Evolutionary conservation across 2,113 vertebrate species (phyloP).

Genomic region (Manacus vitellinus): DNA sequence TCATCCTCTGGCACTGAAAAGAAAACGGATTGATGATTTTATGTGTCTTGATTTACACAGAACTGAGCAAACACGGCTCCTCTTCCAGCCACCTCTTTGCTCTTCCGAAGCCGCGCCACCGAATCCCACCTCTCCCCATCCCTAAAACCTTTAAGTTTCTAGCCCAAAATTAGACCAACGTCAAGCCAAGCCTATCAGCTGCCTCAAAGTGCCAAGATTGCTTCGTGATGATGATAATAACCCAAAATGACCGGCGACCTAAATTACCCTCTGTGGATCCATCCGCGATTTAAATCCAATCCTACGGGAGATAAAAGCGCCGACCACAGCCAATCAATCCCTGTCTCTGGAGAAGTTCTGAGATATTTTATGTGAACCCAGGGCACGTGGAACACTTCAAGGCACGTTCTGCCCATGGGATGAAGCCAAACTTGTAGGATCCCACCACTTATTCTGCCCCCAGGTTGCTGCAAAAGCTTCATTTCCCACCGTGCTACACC

Average conservation of each 20-base stretch:
- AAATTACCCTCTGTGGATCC: background rate
- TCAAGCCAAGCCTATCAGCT: background rate
- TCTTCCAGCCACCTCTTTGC: background rate
- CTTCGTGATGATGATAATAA: background rate
- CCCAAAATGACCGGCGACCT: background rate
- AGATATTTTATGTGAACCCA: background rate
- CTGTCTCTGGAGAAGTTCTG: background rate
- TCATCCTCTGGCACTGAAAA: background rate
- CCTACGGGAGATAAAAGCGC: background rate
- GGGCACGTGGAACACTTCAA: too few species aligned
- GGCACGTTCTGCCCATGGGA: too few species aligned
- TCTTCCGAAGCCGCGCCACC: fast-evolving
- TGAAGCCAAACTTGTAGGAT: background rate
- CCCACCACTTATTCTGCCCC: background rate
- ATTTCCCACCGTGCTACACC: background rate
- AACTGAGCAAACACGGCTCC: background rate
- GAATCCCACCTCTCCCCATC: background rate
- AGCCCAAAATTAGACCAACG: fast-evolving
- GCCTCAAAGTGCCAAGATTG: background rate
- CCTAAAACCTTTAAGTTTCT: fast-evolving
- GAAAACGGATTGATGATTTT: too few species aligned
- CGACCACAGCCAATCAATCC: background rate
- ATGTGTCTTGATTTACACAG: background rate
- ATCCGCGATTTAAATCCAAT: background rate
- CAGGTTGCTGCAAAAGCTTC: background rate